Conservation (phyloP, 2,113 vertebrate genomes). For the Panthera tigris region DNA sequence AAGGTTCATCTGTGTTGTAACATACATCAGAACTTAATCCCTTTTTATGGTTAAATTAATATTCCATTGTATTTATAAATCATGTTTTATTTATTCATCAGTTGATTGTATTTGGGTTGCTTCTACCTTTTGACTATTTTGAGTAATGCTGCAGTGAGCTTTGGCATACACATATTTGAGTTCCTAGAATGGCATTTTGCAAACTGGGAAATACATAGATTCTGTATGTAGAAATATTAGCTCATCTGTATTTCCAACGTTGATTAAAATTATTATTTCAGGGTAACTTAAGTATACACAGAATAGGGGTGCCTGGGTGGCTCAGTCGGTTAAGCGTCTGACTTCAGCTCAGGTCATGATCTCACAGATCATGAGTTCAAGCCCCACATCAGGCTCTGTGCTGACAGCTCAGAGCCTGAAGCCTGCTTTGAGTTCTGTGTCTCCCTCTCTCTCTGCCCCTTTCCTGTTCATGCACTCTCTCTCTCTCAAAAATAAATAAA, state of each 20-base stretch:
- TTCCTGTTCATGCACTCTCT: too few species aligned
- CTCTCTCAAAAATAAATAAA: too few species aligned
- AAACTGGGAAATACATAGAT: background rate
- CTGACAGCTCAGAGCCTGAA: too few species aligned
- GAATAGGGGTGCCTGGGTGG: too few species aligned
- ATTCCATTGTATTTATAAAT: background rate
- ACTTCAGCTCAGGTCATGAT: too few species aligned
- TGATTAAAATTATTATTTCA: constrained; percentile 27
- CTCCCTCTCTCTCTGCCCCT: too few species aligned
- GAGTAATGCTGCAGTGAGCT: background rate
- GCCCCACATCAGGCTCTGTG: too few species aligned
- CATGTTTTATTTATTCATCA: background rate
- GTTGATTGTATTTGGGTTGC: background rate
- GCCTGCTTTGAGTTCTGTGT: too few species aligned
- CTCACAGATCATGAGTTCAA: too few species aligned
- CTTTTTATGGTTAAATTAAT: background rate
- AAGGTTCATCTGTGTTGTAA: background rate
- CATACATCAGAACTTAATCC: background rate
- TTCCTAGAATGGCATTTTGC: background rate
- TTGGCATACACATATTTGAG: background rate
- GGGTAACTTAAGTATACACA: background rate
- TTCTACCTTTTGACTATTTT: background rate
- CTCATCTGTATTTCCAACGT: background rate
- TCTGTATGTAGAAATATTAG: background rate
- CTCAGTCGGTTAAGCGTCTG: too few species aligned